phyloP scores from a whole-genome alignment of 2,797 vertebrate genomes.

The Phataginus tricuspis region DNA sequence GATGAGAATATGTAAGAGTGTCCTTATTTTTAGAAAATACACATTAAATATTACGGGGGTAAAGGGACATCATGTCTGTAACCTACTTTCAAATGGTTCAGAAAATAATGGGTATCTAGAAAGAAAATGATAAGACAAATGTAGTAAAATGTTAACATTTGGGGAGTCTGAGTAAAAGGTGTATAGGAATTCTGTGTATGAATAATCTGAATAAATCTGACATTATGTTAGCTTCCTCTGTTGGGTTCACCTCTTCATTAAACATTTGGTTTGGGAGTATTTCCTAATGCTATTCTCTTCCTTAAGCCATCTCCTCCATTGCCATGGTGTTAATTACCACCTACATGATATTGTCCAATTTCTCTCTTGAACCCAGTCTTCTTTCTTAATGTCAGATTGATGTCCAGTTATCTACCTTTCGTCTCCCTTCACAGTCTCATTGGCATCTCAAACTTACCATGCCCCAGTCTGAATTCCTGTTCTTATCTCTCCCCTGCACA shows the following conservation, averaged over 20 bases:
- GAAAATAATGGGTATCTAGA: background rate
- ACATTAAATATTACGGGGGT: background rate
- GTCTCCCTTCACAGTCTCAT: background rate
- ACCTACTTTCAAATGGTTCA: slow-evolving; percentile 21
- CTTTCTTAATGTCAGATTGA: background rate
- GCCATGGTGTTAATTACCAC: background rate
- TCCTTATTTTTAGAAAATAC: slow-evolving; percentile 7
- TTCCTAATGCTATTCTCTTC: background rate
- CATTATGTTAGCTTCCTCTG: background rate
- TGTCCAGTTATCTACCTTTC: background rate
- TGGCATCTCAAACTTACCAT: background rate
- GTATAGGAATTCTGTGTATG: background rate
- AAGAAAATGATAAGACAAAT: background rate
- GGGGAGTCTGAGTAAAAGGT: background rate
- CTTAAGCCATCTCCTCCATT: background rate
- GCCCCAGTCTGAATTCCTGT: background rate
- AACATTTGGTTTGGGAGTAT: background rate
- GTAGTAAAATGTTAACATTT: background rate
- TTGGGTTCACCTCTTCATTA: background rate
- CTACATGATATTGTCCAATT: background rate
- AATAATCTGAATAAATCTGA: background rate
- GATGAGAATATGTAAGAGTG: background rate
- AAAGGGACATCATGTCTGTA: background rate
- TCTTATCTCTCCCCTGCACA: background rate
- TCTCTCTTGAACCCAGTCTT: background rate